Evolutionary conservation across 2,113 vertebrate genomes (phyloP), one percentile per base, ranked within the genome.

Genomic region (Cyanoderma ruficeps): DNA sequence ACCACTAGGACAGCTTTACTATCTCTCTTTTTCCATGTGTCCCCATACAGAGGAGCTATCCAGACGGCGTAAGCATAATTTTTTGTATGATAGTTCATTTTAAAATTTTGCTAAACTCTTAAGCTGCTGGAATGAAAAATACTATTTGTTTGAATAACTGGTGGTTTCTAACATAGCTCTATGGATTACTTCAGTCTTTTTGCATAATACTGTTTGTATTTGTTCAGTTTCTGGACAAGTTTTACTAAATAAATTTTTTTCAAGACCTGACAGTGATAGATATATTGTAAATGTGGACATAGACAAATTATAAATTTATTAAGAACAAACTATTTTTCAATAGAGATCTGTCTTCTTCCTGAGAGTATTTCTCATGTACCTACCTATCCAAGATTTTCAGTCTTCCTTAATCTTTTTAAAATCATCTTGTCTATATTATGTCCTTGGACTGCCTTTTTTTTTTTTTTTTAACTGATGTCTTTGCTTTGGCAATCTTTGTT

Each of bases 11-110:
- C 10, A 23, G n/a, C 27, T 63, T 67, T 69, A 9, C 64, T 59
- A 0, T 53, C n/a, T 79, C 30, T 86, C 35, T 55, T 50, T 57
- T 23, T 76, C 44, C 25, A 24, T 1, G 1, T 44, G 20, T 72
- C 44, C 31, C 24, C 5, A 1, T 35, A 31, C 19, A 31, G 69
- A 68, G 39, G 46, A 55, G 31, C 13, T 63, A 7, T 67, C 20
- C 1, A 2, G 19, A 19, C 41, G 46, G 17, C 0, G 0, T 79
- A 33, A 35, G 10, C 61, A 67, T 82, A 1, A 35, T 55, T 63
- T 88, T 67, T 84, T 39, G 3, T 33, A 23, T 41, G 33, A 59
- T 42, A 67, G 49, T 30, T 72, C 11, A 41, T 75, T 70, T 84
- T 47, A 63, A 74, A 11, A 31, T 81, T 90, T 83, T 28, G 19